Evolutionary conservation across 2,888 invertebrate genomes (phyloP).

Genomic region (Cephalotes varians): DNA sequence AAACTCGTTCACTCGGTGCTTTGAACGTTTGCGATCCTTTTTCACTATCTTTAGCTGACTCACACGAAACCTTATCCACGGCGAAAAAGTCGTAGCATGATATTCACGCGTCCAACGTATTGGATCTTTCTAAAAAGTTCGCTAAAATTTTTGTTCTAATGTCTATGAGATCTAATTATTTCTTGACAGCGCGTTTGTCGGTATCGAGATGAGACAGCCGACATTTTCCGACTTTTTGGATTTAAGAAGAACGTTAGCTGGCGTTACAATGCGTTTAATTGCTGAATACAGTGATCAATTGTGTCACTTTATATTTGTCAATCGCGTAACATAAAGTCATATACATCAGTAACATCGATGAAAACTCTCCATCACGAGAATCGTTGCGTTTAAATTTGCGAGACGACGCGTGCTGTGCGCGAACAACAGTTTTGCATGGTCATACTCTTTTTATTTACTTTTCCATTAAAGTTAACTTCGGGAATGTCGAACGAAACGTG

Average conservation of each 20-base stretch:
- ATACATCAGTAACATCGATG: too few relatives aligned
- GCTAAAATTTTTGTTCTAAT: background rate
- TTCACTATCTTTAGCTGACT: constrained; percentile 17
- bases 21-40: constrained; percentile 13
- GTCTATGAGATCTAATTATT: background rate
- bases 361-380: too few relatives aligned
- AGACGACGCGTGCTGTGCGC: too few relatives aligned
- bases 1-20: constrained; percentile 18
- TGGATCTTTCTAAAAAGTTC: constrained; percentile 37
- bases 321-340: background rate
- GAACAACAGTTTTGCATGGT: background rate
- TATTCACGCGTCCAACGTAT: background rate
- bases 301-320: too few relatives aligned
- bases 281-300: background rate
- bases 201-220: background rate
- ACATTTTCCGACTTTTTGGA: background rate
- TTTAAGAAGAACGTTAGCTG: background rate
- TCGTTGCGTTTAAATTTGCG: too few relatives aligned
- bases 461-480: background rate
- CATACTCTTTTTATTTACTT: background rate
- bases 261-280: background rate
- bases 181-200: background rate
- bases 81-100: background rate
- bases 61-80: constrained; percentile 33
- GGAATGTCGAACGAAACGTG: background rate